A percentile compares a stretch with the other conserved stretches of the same genome.
Evolutionary conservation across 2,888 invertebrate species (phyloP).

Genomic region (Xanthia togata): DNA sequence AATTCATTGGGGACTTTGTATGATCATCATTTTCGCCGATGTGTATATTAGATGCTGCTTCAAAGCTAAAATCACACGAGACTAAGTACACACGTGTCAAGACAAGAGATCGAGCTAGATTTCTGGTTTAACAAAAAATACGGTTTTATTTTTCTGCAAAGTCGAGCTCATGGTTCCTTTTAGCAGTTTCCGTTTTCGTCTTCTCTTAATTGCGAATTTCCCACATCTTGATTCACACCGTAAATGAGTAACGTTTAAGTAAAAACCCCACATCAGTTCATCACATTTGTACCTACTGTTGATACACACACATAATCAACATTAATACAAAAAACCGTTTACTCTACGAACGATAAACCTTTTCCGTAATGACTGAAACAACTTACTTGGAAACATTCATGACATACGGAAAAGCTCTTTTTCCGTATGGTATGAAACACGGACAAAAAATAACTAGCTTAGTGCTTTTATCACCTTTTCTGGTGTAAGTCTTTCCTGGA

Average conservation of each 20-base stretch:
- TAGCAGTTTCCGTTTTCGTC: not conserved
- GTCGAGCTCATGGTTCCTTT: not conserved
- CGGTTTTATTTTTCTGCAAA: not conserved
- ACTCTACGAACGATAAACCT: slow-evolving; percentile 43
- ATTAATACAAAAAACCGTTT: slow-evolving; percentile 29
- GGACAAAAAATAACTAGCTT: not conserved
- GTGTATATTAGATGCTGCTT: not conserved
- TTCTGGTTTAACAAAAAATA: not conserved
- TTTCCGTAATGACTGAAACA: slow-evolving; percentile 35
- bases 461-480: not conserved
- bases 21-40: not conserved
- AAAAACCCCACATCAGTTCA: not conserved
- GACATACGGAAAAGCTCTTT: slow-evolving; percentile 7
- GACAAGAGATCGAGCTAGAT: not conserved
- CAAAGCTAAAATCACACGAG: not conserved
- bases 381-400: slow-evolving; percentile 43
- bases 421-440: no score
- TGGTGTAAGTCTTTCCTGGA: no score
- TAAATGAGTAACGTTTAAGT: not conserved
- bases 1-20: not conserved
- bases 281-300: not conserved
- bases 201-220: not conserved
- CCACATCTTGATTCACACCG: no score
- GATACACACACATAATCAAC: not conserved
- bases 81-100: not conserved